Percentiles rank a stretch among this genome's conserved stretches.
Evolutionary conservation across 2,888 invertebrate species (phyloP).

Genomic region (Branchellion lobata): DNA sequence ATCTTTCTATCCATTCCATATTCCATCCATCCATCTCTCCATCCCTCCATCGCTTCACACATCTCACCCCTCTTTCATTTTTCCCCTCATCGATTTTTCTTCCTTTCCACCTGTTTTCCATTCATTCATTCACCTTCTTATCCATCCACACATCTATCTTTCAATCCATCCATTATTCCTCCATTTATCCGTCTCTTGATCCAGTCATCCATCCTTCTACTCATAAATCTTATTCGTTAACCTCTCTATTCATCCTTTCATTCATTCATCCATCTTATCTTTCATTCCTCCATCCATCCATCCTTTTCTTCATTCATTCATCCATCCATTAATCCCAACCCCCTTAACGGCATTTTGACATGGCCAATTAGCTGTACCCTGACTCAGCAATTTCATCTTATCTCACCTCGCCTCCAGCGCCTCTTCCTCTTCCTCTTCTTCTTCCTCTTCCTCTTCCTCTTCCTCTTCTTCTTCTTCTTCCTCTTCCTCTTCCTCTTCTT

Average conservation of each 20-base stretch:
- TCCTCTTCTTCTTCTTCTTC: conserved; percentile 7
- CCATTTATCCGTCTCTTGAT: neutral
- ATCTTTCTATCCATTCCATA: neutral
- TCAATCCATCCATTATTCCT: neutral
- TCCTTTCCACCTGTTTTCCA: too few relatives aligned
- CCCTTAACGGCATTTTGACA: neutral
- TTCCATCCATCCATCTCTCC: neutral
- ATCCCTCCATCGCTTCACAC: neutral
- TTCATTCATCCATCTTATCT: neutral
- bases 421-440: neutral
- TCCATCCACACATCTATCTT: too few relatives aligned
- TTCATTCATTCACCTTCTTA: too few relatives aligned
- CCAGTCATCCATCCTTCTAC: neutral
- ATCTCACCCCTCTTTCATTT: too few relatives aligned
- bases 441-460: conserved; percentile 17
- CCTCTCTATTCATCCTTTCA: neutral
- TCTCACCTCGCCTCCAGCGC: neutral
- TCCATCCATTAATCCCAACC: neutral
- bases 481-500: conserved; percentile 15
- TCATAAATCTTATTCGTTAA: neutral
- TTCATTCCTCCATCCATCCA: neutral
- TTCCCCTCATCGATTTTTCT: too few relatives aligned
- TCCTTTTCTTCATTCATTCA: neutral
- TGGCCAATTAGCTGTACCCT: too few relatives aligned
- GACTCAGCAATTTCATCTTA: too few relatives aligned